Conservation (phyloP, 2,113 vertebrate species). For the Sander vitreus region DNA sequence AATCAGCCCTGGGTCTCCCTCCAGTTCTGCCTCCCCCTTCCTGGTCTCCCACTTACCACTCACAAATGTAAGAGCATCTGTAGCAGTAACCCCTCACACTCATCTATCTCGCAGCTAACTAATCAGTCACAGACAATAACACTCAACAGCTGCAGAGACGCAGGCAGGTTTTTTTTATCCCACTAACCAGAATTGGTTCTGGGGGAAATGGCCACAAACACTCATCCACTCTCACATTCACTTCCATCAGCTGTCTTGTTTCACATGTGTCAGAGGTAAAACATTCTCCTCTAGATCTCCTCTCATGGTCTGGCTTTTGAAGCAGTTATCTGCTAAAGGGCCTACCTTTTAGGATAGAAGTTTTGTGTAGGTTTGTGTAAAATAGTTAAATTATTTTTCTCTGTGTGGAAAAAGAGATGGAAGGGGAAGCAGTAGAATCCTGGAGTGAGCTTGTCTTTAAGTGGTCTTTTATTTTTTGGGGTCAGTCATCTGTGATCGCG, state of each 20-base stretch:
- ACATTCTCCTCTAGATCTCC: not conserved
- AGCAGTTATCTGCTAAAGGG: not conserved
- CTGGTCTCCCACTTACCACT: constrained; percentile 8
- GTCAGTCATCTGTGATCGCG: constrained; percentile 37
- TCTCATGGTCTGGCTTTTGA: not conserved
- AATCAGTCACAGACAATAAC: constrained; percentile 41
- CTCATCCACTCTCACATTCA: constrained; percentile 48
- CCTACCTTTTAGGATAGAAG: not conserved
- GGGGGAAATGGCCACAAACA: constrained; percentile 22
- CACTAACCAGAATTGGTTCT: constrained; percentile 60
- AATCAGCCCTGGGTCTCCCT: constrained; percentile 3
- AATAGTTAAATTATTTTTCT: not conserved
- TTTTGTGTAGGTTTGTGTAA: not conserved
- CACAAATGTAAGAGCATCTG: constrained; percentile 35
- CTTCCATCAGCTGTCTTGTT: constrained; percentile 45
- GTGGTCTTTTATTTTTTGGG: constrained; percentile 33
- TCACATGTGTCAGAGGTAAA: constrained; percentile 48
- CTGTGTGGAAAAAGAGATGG: constrained; percentile 9
- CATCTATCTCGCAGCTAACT: constrained; percentile 40
- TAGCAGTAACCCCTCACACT: constrained; percentile 20
- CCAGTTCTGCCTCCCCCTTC: not conserved
- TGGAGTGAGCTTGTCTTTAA: constrained; percentile 44
- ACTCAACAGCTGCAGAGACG: constrained; percentile 32
- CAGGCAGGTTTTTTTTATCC: constrained; percentile 31
- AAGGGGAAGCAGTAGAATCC: constrained; percentile 28